Evolutionary conservation across 2,888 invertebrate genomes (phyloP).

Genomic region (Trachelus troglodyta): DNA sequence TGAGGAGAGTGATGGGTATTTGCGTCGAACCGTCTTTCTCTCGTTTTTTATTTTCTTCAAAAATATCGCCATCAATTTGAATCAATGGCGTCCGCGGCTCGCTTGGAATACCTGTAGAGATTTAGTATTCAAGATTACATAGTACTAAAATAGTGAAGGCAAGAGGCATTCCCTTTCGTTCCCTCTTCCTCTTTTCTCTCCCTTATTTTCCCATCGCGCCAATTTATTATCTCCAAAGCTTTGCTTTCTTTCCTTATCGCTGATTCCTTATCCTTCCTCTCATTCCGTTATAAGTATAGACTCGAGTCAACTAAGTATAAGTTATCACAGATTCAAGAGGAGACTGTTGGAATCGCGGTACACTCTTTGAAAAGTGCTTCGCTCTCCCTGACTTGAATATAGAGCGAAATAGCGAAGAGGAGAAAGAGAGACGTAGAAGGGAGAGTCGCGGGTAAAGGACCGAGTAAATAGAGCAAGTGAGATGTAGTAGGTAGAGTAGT

Average conservation of each 20-base stretch:
- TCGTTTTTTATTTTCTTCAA: background rate
- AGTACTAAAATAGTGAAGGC: background rate
- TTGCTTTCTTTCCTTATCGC: background rate
- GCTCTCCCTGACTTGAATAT: background rate
- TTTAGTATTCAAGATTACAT: background rate
- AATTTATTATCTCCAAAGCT: background rate
- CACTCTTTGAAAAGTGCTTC: background rate
- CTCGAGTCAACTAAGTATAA: background rate
- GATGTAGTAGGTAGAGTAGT: background rate
- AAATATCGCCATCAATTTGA: background rate
- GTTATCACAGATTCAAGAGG: background rate
- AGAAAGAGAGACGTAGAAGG: background rate
- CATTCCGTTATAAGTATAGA: background rate
- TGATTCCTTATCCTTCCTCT: background rate
- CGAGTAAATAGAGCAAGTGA: background rate
- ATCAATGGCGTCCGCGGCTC: background rate
- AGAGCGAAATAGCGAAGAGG: background rate
- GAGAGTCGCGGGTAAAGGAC: background rate
- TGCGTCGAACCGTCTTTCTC: background rate
- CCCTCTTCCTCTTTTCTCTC: background rate
- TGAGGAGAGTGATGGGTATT: constrained; percentile 3
- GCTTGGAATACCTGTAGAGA: background rate
- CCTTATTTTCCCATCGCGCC: background rate
- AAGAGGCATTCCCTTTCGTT: background rate
- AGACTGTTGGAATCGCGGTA: background rate